These are phyloP conservation scores for Sigmodon hispidus DNA, from an alignment of 2,113 vertebrate genomes.

Conservation along the genomic window DNA sequence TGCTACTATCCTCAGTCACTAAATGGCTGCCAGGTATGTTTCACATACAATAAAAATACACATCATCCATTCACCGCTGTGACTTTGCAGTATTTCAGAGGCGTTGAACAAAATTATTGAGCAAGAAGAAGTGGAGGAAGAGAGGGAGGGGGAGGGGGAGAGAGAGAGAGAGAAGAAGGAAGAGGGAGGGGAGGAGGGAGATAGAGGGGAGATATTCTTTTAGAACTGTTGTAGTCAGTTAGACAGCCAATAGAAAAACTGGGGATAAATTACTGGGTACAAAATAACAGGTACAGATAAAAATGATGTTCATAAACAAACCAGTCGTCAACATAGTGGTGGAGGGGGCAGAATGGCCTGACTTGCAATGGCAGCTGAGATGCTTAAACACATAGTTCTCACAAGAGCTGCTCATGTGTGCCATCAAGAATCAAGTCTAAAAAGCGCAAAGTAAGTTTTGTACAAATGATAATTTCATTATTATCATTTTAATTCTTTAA, in stretches of 20 bases:
- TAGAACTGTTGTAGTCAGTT: neutral
- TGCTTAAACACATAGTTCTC: neutral
- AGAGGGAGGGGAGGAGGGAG: too few relatives aligned
- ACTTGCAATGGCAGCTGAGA: neutral
- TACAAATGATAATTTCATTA: neutral
- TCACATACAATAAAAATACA: neutral
- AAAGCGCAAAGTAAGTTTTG: neutral
- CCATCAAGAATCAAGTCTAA: neutral
- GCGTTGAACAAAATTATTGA: neutral
- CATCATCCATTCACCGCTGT: neutral
- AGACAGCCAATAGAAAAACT: neutral
- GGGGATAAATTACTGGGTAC: neutral
- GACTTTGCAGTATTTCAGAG: neutral
- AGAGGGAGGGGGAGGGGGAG: too few relatives aligned
- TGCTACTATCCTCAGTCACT: neutral
- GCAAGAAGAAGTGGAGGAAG: neutral
- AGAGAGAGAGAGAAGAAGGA: too few relatives aligned
- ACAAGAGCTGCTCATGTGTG: neutral
- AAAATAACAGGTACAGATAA: neutral
- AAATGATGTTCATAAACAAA: neutral
- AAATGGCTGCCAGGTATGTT: neutral
- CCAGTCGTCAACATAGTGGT: neutral
- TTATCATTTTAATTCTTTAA: neutral
- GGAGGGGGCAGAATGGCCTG: neutral
- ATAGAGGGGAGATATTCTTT: neutral